Conservation (phyloP, 1,140 invertebrate genomes). For the Pachyrhynchus sulphureomaculatus region DNA sequence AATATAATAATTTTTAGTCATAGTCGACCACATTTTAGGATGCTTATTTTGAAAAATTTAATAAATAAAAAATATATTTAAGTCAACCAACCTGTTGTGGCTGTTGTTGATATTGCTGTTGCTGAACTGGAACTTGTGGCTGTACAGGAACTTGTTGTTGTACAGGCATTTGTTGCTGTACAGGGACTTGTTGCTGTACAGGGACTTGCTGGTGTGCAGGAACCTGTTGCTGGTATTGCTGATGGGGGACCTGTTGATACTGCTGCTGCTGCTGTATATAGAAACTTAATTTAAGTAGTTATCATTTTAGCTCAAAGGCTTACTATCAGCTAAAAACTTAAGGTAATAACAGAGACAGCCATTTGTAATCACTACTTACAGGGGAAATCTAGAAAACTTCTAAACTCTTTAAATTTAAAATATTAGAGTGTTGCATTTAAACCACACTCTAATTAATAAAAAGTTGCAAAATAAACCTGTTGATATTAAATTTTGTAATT, state of each 20-base stretch:
- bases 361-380: neutral
- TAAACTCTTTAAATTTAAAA: neutral
- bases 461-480: too few relatives aligned
- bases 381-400: neutral
- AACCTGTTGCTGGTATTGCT: conserved; percentile 41
- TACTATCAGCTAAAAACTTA: too few relatives aligned
- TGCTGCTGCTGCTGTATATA: neutral
- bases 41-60: too few relatives aligned
- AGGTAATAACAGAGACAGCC: neutral
- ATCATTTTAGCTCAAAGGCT: too few relatives aligned
- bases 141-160: conserved; percentile 39
- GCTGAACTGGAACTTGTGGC: conserved; percentile 37
- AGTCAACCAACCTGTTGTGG: neutral
- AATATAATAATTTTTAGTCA: too few relatives aligned
- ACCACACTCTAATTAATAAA: too few relatives aligned
- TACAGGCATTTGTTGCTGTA: conserved; percentile 42
- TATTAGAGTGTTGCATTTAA: too few relatives aligned
- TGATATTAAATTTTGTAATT: too few relatives aligned
- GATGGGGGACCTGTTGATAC: conserved; percentile 45
- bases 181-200: conserved; percentile 38
- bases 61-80: too few relatives aligned
- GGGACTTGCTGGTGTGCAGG: conserved; percentile 43
- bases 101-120: conserved; percentile 30
- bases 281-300: neutral
- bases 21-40: too few relatives aligned